Base-by-base conservation (phyloP, 2,888 invertebrate species). In the Pheosia gnoma region DNA sequence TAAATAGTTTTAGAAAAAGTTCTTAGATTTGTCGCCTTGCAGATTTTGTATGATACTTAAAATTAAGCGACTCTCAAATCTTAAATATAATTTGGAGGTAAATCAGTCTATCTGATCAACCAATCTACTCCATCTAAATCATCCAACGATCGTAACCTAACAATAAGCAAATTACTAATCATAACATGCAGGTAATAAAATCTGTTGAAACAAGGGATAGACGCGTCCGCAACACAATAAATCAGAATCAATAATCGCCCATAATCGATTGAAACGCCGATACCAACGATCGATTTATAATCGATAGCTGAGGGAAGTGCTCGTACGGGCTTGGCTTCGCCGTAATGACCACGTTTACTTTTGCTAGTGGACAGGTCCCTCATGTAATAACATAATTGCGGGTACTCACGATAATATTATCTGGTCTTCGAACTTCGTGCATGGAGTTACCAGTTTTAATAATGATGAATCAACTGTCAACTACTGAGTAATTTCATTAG, bases 191-290 rank as follows among this genome's bases (percentile, higher is more conserved):
- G 38, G 13, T 41, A 56, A 41, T 39, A 56, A 56, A 56, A 41
- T 41, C 41, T 41, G 56, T 56, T 56, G 41, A 56, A 56, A 56
- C 58, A 41, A 56, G 56, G 57, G 59, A 57, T 59, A 57, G 62
- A 59, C 69, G 64, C 62, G 63, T 66, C 67, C 66, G 53, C 64
- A 64, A 75, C 66, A 55, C 64, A 64, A 75, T 63, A 52, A 13
- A 62, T 59, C 83, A 86, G 79, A 84, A 84, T 86, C 86, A 86
- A 87, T 88, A 87, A 89, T 87, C 83, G 82, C 59, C 78, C 70
- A 81, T 89, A 86, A 88, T 86, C 86, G 85, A 82, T 85, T 81
- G 79, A 78, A 82, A 77, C 78, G 73, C 74, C 75, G 75, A 74
- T 79, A 76, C 78, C 71, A 80, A 68, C 68, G 72, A 83, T 81